phyloP scores from a whole-genome alignment of 1,140 invertebrate species.

The Meloidogyne chitwoodi region DNA sequence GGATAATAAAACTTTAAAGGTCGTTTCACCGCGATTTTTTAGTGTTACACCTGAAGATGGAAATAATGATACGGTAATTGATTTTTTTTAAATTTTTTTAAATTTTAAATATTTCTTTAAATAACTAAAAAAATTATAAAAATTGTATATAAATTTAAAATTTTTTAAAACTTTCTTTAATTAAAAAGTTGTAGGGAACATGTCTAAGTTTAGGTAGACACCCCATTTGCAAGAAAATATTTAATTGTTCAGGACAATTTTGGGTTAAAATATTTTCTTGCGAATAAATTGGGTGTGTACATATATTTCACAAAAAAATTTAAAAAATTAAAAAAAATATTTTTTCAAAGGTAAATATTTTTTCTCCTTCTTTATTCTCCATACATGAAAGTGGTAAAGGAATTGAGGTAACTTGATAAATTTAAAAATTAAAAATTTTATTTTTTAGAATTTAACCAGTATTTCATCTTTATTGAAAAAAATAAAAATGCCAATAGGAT shows the following conservation, averaged over 20 bases:
- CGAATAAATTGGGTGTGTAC: too few species aligned
- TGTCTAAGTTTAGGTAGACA: too few species aligned
- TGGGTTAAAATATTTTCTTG: too few species aligned
- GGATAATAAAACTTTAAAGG: constrained; percentile 41
- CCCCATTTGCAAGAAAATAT: too few species aligned
- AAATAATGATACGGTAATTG: constrained; percentile 23
- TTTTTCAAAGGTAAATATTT: constrained; percentile 25
- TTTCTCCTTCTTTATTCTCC: constrained; percentile 36
- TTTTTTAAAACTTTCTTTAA: too few species aligned
- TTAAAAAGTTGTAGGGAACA: too few species aligned
- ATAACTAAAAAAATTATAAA: too few species aligned
- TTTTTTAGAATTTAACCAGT: constrained; percentile 14
- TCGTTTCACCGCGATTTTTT: constrained; percentile 51
- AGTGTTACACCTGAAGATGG: constrained; percentile 31
- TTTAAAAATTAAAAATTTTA: background rate
- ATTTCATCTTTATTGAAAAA: constrained; percentile 28
- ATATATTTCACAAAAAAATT: too few species aligned
- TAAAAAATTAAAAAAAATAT: constrained; percentile 4
- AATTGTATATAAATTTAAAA: too few species aligned
- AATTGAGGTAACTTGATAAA: constrained; percentile 12
- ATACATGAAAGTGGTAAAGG: constrained; percentile 29
- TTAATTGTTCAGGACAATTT: too few species aligned
- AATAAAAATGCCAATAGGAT: constrained; percentile 3
- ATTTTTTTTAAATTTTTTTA: background rate
- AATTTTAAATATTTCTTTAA: too few species aligned